Evolutionary conservation across 2,797 vertebrate genomes (phyloP).

Genomic region (Fundulus diaphanus): DNA sequence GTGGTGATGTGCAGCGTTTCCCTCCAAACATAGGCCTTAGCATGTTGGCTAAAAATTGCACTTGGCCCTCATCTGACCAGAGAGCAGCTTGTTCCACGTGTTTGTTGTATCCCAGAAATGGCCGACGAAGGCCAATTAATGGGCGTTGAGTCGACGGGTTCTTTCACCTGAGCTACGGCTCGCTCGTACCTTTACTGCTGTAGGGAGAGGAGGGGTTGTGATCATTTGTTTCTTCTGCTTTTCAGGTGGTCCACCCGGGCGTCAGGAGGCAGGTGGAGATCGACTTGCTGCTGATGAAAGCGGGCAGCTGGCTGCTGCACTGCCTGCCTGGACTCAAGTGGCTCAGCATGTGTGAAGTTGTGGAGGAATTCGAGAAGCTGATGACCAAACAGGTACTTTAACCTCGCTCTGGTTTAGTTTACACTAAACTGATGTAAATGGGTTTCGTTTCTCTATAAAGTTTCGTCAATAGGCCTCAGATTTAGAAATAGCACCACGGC

Average conservation of each 20-base stretch:
- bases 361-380: slow-evolving; percentile 95
- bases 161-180: no score
- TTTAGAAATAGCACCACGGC: background rate
- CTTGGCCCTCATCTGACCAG: no score
- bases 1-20: no score
- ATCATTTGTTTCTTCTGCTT: background rate
- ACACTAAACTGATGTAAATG: background rate
- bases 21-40: no score
- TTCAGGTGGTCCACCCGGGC: slow-evolving; percentile 92
- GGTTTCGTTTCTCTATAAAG: background rate
- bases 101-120: no score
- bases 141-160: no score
- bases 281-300: slow-evolving; percentile 92
- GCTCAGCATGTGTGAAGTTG: slow-evolving; percentile 92
- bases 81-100: no score
- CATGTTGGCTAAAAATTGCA: no score
- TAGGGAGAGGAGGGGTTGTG: no score
- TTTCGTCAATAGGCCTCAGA: no score
- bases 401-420: background rate
- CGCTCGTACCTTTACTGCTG: no score
- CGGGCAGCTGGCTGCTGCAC: slow-evolving; percentile 84
- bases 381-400: slow-evolving; percentile 93
- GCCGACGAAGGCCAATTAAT: no score
- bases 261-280: slow-evolving; percentile 88
- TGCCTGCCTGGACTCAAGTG: slow-evolving; percentile 91